Conservation (phyloP, 2,113 vertebrate genomes). For the Pedionomus torquatus region DNA sequence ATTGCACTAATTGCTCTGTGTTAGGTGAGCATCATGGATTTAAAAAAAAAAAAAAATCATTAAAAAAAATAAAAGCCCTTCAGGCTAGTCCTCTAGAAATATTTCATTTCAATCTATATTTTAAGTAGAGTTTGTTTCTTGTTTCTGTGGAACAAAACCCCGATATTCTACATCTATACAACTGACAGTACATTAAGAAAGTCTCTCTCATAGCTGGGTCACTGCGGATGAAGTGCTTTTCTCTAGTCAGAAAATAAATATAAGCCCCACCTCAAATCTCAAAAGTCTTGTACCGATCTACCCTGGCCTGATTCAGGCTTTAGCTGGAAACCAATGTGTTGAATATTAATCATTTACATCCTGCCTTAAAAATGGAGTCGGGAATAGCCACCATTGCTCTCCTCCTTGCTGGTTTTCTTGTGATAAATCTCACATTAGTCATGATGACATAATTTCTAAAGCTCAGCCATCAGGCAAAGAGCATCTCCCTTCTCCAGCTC, state of each 20-base stretch:
- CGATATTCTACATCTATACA: not conserved
- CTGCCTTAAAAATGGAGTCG: not conserved
- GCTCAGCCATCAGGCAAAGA: not conserved
- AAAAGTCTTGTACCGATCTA: not conserved
- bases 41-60: slow-evolving; percentile 58
- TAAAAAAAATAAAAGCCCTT: slow-evolving; percentile 69
- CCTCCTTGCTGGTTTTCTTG: not conserved
- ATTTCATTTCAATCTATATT: slow-evolving; percentile 73
- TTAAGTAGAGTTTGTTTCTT: slow-evolving; percentile 43
- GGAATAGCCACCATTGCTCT: not conserved
- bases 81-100: slow-evolving; percentile 77
- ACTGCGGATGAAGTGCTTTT: not conserved
- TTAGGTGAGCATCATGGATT: slow-evolving; percentile 78
- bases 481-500: not conserved
- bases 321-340: not conserved
- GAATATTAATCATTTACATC: not conserved
- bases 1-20: slow-evolving; percentile 77
- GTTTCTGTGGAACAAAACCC: slow-evolving; percentile 27
- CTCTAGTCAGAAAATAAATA: not conserved
- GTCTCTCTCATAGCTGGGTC: not conserved
- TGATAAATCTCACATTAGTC: not conserved
- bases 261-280: not conserved
- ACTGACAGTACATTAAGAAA: not conserved
- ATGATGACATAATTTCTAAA: not conserved
- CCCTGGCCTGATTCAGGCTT: not conserved